Percentiles rank a stretch among this genome's conserved stretches.
Evolutionary conservation across 1,140 invertebrate species (phyloP).

Genomic region (Nasonia longicornis): DNA sequence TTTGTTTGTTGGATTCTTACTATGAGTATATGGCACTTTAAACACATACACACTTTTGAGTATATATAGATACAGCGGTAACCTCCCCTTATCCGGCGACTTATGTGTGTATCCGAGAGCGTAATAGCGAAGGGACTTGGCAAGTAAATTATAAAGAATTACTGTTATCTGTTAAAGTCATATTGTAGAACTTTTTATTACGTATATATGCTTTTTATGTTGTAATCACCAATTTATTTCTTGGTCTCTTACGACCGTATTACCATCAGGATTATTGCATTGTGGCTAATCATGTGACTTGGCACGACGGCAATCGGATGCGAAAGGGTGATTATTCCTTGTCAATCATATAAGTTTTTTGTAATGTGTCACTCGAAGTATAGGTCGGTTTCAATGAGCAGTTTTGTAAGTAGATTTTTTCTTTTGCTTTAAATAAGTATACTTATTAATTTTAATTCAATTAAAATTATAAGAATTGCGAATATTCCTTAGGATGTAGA

Average conservation of each 20-base stretch:
- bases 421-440: constrained; percentile 19
- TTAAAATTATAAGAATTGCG: constrained; percentile 8
- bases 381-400: constrained; percentile 19
- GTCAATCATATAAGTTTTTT: constrained; percentile 28
- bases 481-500: constrained; percentile 1
- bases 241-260: constrained; percentile 23
- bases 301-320: constrained; percentile 37
- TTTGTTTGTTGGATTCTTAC: constrained; percentile 49
- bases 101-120: not conserved
- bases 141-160: constrained; percentile 33
- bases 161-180: constrained; percentile 22
- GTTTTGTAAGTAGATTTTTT: constrained; percentile 42
- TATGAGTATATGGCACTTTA: constrained; percentile 48
- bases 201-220: constrained; percentile 34
- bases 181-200: constrained; percentile 5
- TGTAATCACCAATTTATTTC: constrained; percentile 39
- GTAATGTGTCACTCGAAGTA: constrained; percentile 17
- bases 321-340: constrained; percentile 29
- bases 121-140: constrained; percentile 2
- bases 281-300: constrained; percentile 29
- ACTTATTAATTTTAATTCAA: constrained; percentile 2
- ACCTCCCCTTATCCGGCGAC: constrained; percentile 19
- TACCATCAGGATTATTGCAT: constrained; percentile 32
- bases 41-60: constrained; percentile 40
- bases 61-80: constrained; percentile 35